Conservation (phyloP, 2,113 vertebrate genomes). For the Malaclemys terrapin region DNA sequence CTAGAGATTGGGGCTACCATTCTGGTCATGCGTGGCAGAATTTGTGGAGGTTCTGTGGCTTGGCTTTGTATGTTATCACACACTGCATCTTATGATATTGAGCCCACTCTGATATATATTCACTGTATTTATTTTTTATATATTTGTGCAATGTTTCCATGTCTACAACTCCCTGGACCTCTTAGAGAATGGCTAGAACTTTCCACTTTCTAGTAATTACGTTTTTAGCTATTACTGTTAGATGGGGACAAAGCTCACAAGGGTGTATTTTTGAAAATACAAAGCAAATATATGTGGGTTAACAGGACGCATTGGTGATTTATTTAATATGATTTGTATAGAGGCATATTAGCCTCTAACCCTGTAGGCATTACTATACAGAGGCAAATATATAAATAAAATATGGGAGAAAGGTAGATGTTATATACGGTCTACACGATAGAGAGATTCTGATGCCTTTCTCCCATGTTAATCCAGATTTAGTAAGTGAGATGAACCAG, state of each 20-base stretch:
- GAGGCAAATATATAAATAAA: not conserved
- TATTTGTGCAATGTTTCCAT: not conserved
- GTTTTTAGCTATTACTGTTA: not conserved
- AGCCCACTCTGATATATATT: not conserved
- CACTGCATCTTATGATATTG: not conserved
- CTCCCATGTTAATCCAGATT: not conserved
- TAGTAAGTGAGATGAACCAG: not conserved
- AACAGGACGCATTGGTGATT: not conserved
- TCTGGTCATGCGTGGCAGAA: not conserved
- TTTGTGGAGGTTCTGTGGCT: not conserved
- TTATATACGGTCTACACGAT: too few species aligned
- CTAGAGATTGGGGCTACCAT: not conserved
- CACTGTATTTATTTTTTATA: fast-evolving
- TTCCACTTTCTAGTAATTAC: not conserved
- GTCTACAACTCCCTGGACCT: not conserved
- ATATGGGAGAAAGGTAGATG: not conserved
- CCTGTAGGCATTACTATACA: not conserved
- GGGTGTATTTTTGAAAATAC: not conserved
- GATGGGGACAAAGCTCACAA: not conserved
- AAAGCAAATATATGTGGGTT: not conserved
- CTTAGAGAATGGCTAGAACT: not conserved
- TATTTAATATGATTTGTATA: not conserved
- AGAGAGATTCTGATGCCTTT: not conserved
- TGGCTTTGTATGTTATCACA: not conserved
- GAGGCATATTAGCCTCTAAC: not conserved